phyloP scores from a whole-genome alignment of 2,888 invertebrate species.

The Diarsia mendica region DNA sequence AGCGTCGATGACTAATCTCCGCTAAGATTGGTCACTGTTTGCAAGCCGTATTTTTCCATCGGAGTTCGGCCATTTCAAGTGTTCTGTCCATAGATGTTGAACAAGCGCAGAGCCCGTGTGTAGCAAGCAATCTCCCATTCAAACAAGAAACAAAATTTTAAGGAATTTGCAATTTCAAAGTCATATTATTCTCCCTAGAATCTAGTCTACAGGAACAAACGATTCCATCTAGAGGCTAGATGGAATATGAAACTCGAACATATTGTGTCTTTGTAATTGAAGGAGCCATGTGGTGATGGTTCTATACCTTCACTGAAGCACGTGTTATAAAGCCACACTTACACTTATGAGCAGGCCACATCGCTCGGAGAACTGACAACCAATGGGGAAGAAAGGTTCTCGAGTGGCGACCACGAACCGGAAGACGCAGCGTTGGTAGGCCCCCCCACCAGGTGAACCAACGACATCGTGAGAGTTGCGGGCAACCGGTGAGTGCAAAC shows the following conservation, averaged over 20 bases:
- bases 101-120: constrained; percentile 24
- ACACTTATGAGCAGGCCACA: no score
- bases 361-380: no score
- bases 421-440: no score
- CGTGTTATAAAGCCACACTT: not conserved
- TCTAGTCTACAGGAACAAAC: not conserved
- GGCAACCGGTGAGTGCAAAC: no score
- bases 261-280: constrained; percentile 5
- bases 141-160: constrained; percentile 50
- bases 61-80: not conserved
- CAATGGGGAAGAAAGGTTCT: no score
- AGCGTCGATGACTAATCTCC: no score
- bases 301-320: not conserved
- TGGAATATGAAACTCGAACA: not conserved
- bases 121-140: constrained; percentile 48
- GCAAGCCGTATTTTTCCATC: not conserved
- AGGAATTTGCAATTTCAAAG: constrained; percentile 36
- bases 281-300: not conserved
- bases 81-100: not conserved
- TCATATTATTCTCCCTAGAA: constrained; percentile 7
- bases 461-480: no score
- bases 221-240: constrained; percentile 2
- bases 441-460: no score
- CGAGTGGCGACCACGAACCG: no score
- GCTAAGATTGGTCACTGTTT: no score